Evolutionary conservation across 2,797 vertebrate genomes (phyloP).

Genomic region (Eurystomus glaucurus): DNA sequence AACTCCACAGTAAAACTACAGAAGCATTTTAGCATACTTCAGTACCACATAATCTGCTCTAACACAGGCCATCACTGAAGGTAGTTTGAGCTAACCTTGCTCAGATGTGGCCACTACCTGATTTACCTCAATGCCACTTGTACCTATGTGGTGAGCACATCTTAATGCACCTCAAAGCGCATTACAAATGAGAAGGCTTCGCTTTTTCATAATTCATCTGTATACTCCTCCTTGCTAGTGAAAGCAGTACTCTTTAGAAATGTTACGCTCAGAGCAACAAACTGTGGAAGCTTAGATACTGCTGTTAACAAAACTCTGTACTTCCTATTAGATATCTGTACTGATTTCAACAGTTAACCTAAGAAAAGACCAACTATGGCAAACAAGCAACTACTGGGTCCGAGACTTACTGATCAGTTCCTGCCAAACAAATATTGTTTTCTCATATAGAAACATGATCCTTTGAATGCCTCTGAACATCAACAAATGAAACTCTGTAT

Average conservation of each 20-base stretch:
- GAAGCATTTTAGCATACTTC: background rate
- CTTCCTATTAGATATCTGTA: background rate
- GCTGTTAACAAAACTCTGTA: background rate
- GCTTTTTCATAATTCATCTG: background rate
- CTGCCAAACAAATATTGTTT: background rate
- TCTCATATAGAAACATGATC: background rate
- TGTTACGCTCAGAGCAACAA: background rate
- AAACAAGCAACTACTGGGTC: background rate
- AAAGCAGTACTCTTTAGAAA: background rate
- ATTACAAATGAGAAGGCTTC: background rate
- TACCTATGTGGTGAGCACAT: fast-evolving
- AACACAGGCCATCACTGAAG: background rate
- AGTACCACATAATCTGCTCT: background rate
- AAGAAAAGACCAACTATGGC: background rate
- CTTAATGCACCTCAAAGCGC: background rate
- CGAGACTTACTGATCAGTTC: background rate
- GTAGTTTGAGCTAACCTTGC: fast-evolving
- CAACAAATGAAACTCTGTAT: background rate
- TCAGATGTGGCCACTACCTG: background rate
- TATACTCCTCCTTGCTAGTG: background rate
- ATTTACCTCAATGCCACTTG: background rate
- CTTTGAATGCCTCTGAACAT: background rate
- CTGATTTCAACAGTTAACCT: background rate
- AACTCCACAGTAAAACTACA: background rate
- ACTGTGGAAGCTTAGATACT: background rate